Evolutionary conservation across 1,140 invertebrate species (phyloP).

Genomic region (Pogonomyrmex barbatus): DNA sequence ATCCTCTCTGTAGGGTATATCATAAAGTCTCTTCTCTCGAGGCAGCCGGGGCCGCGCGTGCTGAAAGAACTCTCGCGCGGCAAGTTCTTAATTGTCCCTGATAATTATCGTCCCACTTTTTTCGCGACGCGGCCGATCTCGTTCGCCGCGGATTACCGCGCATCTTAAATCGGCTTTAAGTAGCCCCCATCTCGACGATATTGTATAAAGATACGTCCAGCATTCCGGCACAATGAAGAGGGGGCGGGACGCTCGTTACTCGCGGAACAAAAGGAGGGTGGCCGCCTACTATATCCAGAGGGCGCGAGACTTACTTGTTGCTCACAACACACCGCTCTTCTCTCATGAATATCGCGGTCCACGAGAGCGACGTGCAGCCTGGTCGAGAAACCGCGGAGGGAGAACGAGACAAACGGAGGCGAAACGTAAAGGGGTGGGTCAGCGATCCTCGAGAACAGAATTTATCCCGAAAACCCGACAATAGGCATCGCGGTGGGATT

Average conservation of each 20-base stretch:
- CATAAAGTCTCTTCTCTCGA: not conserved
- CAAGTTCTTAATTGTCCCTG: slow-evolving; percentile 30
- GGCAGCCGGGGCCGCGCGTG: not conserved
- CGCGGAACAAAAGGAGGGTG: slow-evolving; percentile 73
- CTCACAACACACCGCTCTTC: slow-evolving; percentile 50
- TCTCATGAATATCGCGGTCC: slow-evolving; percentile 64
- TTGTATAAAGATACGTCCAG: slow-evolving; percentile 70
- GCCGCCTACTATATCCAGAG: slow-evolving; percentile 26
- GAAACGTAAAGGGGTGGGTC: slow-evolving; percentile 35
- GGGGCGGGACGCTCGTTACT: slow-evolving; percentile 66
- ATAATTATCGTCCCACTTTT: slow-evolving; percentile 42
- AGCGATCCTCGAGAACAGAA: slow-evolving; percentile 66
- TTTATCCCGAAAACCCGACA: slow-evolving; percentile 69
- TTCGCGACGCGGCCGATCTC: not conserved
- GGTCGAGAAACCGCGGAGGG: slow-evolving; percentile 12
- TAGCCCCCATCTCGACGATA: slow-evolving; percentile 58
- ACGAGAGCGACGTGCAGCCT: slow-evolving; percentile 36
- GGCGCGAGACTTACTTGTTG: slow-evolving; percentile 77
- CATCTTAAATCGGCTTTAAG: slow-evolving; percentile 40
- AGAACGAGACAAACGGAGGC: not conserved
- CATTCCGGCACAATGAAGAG: slow-evolving; percentile 42
- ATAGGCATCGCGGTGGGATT: slow-evolving; percentile 61
- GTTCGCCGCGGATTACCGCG: not conserved
- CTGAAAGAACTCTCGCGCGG: not conserved
- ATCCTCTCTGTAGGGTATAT: not conserved